These are phyloP conservation scores for Meleagris gallopavo DNA, from an alignment of 2,113 vertebrate genomes.

Conservation along the genomic window DNA sequence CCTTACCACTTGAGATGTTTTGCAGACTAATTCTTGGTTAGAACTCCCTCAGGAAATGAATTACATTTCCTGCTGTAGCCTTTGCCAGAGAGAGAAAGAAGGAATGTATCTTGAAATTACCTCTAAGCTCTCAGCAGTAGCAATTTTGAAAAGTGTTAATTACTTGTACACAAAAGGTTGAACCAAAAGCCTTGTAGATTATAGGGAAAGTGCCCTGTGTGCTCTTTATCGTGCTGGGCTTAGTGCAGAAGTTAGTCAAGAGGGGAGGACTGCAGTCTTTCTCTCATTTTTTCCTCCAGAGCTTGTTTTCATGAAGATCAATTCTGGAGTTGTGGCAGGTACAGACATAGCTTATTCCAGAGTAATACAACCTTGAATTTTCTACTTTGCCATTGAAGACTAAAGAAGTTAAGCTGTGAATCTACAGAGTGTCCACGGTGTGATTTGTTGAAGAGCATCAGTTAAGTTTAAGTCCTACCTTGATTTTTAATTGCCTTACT, in stretches of 20 bases:
- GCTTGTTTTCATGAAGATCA: neutral
- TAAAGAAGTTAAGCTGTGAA: neutral
- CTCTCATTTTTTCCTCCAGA: neutral
- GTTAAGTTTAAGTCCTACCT: neutral
- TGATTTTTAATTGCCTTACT: neutral
- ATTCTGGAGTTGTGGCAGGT: neutral
- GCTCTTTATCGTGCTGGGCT: neutral
- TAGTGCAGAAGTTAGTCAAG: neutral
- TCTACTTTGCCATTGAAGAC: neutral
- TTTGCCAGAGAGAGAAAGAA: neutral
- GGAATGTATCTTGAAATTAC: conserved; percentile 18
- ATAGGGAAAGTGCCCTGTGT: neutral
- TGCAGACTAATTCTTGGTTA: neutral
- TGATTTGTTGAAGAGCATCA: neutral
- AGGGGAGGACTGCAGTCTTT: neutral
- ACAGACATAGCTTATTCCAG: neutral
- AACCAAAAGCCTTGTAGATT: neutral
- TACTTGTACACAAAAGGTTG: neutral
- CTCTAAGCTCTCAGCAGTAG: neutral
- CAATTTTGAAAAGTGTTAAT: neutral
- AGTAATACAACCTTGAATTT: neutral
- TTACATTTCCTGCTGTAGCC: neutral
- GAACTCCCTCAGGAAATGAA: neutral
- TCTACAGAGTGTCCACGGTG: neutral
- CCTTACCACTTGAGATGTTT: neutral